Conservation (phyloP, 2,888 invertebrate genomes). For the Amitus sp. region DNA sequence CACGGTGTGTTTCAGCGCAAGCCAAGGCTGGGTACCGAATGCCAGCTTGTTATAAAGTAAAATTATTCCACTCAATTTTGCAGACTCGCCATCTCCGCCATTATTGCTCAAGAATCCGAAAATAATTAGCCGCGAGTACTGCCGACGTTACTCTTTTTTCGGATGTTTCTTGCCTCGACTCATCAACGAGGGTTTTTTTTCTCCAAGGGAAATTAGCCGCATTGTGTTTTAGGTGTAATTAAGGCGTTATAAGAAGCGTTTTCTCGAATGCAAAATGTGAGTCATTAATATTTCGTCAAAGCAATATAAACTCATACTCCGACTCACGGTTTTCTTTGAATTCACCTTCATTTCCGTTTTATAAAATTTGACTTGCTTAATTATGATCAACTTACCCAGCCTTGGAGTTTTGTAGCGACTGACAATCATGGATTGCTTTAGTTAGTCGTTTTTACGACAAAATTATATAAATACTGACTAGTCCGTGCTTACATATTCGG, state of each 20-base stretch:
- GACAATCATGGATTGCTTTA: conserved; percentile 45
- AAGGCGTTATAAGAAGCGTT: background rate
- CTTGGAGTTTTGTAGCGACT: conserved; percentile 11
- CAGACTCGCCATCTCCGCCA: background rate
- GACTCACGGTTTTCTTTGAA: background rate
- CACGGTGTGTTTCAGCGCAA: background rate
- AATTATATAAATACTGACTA: conserved; percentile 61
- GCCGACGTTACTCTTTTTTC: background rate
- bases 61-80: background rate
- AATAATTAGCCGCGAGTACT: background rate
- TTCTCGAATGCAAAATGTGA: conserved; percentile 6
- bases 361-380: conserved; percentile 11
- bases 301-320: conserved; percentile 3
- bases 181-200: background rate
- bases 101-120: background rate
- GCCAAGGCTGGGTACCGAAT: conserved; percentile 9
- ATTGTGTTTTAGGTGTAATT: conserved; percentile 3
- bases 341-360: conserved; percentile 7
- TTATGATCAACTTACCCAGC: conserved; percentile 15
- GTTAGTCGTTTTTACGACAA: conserved; percentile 28
- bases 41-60: background rate
- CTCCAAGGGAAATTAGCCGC: background rate
- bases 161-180: background rate
- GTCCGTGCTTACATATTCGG: conserved; percentile 41
- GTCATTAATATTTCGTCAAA: conserved; percentile 8